Evolutionary conservation across 1,140 invertebrate genomes (phyloP).

Genomic region (Drosophila ironensis): DNA sequence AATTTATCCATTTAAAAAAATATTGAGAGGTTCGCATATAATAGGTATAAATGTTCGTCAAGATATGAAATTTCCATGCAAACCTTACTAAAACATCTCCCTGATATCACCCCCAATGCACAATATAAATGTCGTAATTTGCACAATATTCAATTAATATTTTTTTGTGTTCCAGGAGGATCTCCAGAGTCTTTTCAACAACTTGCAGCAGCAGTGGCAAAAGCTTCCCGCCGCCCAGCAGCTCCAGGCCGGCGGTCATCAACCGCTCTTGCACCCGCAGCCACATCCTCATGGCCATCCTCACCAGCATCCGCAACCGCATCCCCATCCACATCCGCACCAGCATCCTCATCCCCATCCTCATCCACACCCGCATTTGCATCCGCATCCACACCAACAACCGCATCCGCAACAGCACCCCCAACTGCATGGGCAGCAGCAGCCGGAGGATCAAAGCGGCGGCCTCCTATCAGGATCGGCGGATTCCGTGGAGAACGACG

Average conservation of each 20-base stretch:
- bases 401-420: background rate
- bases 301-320: background rate
- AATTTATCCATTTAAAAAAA: too few relatives aligned
- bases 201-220: slow-evolving; percentile 64
- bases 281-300: background rate
- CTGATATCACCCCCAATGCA: too few relatives aligned
- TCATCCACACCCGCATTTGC: background rate
- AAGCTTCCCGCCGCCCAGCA: slow-evolving; percentile 50
- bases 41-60: too few relatives aligned
- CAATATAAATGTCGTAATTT: too few relatives aligned
- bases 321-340: background rate
- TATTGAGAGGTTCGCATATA: too few relatives aligned
- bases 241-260: slow-evolving; percentile 20
- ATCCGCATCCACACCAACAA: background rate
- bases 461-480: background rate
- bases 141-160: too few relatives aligned
- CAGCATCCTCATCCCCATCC: background rate
- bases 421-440: background rate
- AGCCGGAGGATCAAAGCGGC: slow-evolving; percentile 1
- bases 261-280: background rate
- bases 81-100: too few relatives aligned
- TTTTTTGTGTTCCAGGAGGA: slow-evolving; percentile 55
- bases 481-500: slow-evolving; percentile 54
- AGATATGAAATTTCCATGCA: too few relatives aligned
- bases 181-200: slow-evolving; percentile 67